Evolutionary conservation across 2,113 vertebrate genomes (phyloP), one percentile per base, ranked within the genome.

Genomic region (Thunnus maccoyii): DNA sequence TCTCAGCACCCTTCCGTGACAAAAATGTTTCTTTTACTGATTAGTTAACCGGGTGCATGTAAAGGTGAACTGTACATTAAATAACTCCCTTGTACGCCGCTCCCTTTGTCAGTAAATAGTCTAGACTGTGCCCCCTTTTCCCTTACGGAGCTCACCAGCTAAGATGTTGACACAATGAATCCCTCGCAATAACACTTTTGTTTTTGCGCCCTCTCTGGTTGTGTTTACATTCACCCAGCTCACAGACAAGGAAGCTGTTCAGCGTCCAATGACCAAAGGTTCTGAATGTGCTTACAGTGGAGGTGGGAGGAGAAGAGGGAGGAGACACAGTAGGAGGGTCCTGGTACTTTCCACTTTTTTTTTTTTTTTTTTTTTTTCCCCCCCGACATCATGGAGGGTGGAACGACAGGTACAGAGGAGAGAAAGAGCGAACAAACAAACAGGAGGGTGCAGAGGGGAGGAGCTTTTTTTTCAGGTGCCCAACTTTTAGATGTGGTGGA

Each of bases 151-250:
- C 75, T 75, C 80, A 48, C 71, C 58, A 44, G 60, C 87, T 76
- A 70, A 89, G 90, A 92, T 86, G 90, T 95, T 95, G 91, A 93
- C 94, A 89, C 91, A 95, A 90, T 88, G 87, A 60, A 94, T 90
- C 92, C 93, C 64, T 70, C 81, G 88, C 92, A 96, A 96, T 90
- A 95, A 94, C 92, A 95, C 91, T 91, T 90, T 94, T 95, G 92
- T 93, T 95, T 95, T 91, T 83, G 86, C 90, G 91, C 93, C 93
- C 93, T 88, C 95, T 89, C 91, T 86, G 94, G 91, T 91, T 86
- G 18, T 93, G 94, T 96, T 96, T 94, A 94, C 89, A 83, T 94
- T 95, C 89, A 83, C 76, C 91, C 62, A 94, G 88, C 91, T 88
- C 89, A 92, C 90, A 94, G 89, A 93, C 83, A 90, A 95, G 88